Conservation (phyloP, 1,140 invertebrate genomes). For the Ceratina calcarata region DNA sequence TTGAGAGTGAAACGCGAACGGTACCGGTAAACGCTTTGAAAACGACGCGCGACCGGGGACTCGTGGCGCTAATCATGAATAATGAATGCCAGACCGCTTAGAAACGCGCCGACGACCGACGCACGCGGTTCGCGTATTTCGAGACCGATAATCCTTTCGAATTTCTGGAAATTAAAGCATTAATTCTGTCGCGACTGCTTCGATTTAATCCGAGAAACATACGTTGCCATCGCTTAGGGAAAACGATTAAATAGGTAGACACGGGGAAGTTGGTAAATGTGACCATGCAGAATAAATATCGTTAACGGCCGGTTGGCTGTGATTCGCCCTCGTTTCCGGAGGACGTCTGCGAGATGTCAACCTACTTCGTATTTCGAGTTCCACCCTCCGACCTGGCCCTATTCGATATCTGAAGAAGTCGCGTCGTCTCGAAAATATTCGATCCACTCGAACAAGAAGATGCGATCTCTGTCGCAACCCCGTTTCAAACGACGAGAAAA, state of each 20-base stretch:
- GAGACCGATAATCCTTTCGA: conserved; percentile 1
- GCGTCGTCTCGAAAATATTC: conserved; percentile 2
- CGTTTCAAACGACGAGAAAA: conserved; percentile 7
- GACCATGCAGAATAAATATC: background rate
- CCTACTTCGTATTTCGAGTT: background rate
- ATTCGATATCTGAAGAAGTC: background rate
- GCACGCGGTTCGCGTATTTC: background rate
- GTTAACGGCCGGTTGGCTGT: background rate
- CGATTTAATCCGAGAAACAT: background rate
- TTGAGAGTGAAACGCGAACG: conserved; percentile 65
- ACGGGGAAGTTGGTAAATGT: too few relatives aligned
- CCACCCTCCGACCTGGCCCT: background rate
- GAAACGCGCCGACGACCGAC: conserved; percentile 16
- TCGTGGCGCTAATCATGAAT: conserved; percentile 62
- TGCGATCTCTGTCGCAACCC: background rate
- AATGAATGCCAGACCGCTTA: conserved; percentile 60
- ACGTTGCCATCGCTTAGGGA: too few relatives aligned
- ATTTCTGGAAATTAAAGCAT: background rate
- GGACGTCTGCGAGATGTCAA: background rate
- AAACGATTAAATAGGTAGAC: too few relatives aligned
- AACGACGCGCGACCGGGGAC: conserved; percentile 40
- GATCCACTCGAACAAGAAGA: background rate
- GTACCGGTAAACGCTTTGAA: conserved; percentile 50
- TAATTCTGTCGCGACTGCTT: background rate
- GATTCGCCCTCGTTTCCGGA: background rate